These are phyloP conservation scores for Bombycilla garrulus DNA, from an alignment of 2,113 vertebrate species.

Conservation along the genomic window DNA sequence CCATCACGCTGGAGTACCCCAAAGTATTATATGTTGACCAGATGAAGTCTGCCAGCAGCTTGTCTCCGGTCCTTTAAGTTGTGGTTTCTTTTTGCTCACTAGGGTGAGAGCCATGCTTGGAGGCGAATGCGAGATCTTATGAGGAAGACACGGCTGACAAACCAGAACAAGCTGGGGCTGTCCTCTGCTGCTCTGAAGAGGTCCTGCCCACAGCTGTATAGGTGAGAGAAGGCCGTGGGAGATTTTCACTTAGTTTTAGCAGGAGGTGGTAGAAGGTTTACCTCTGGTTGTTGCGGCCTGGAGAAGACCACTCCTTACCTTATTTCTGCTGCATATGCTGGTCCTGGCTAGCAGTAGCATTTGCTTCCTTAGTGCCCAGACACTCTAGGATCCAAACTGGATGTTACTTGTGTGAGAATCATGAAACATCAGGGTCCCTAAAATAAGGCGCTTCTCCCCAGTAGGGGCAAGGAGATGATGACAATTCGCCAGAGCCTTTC, in stretches of 20 bases:
- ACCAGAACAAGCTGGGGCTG: constrained; percentile 75
- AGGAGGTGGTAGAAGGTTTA: not conserved
- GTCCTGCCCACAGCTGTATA: constrained; percentile 86
- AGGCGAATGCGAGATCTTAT: constrained; percentile 80
- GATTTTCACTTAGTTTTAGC: not conserved
- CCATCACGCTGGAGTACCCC: not conserved
- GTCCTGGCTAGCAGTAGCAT: not conserved
- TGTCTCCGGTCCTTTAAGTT: not conserved
- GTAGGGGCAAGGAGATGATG: not conserved
- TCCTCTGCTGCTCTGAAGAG: constrained; percentile 79
- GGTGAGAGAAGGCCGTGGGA: constrained; percentile 52
- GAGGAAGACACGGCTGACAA: constrained; percentile 75
- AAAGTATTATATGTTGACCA: not conserved
- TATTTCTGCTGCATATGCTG: not conserved
- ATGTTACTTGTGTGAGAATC: not conserved
- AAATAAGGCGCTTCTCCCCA: not conserved
- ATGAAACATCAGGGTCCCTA: not conserved
- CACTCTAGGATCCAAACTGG: not conserved
- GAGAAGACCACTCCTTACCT: not conserved
- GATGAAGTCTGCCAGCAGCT: not conserved
- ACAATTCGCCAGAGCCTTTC: not conserved
- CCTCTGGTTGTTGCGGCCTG: not conserved
- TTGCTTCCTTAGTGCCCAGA: not conserved
- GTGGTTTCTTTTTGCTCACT: not conserved
- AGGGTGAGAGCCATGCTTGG: constrained; percentile 78